A percentile compares a stretch with the other conserved stretches of the same genome.
Conservation (phyloP, 2,888 invertebrate species). For the Habroteleia sp. region DNA sequence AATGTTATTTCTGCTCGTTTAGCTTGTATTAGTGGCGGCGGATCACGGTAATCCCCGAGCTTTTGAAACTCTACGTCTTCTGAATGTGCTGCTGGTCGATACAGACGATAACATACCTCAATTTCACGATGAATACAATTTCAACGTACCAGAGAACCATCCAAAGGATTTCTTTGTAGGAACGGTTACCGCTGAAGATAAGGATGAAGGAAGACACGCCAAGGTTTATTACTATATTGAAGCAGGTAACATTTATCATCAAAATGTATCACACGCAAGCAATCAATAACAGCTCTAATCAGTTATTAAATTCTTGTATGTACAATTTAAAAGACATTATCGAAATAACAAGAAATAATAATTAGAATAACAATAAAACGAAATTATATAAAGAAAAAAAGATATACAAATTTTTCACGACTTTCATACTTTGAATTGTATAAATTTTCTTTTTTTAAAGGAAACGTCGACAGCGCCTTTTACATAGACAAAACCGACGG, state of each 20-base stretch:
- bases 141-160: slow-evolving; percentile 87
- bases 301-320: too few species aligned
- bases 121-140: slow-evolving; percentile 87
- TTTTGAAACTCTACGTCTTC: slow-evolving; percentile 88
- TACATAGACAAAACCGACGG: slow-evolving; percentile 91
- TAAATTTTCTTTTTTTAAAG: slow-evolving; percentile 82
- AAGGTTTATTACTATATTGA: slow-evolving; percentile 92
- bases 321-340: too few species aligned
- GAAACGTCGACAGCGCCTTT: slow-evolving; percentile 90
- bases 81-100: slow-evolving; percentile 89
- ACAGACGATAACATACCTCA: slow-evolving; percentile 91
- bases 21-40: slow-evolving; percentile 90
- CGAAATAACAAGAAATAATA: too few species aligned
- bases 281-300: too few species aligned
- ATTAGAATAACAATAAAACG: too few species aligned
- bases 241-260: slow-evolving; percentile 72
- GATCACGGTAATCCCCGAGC: slow-evolving; percentile 92
- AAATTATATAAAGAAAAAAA: too few species aligned
- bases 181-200: slow-evolving; percentile 87
- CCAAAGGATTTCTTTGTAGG: slow-evolving; percentile 82
- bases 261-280: too few species aligned
- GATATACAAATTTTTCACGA: too few species aligned
- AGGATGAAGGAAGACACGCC: slow-evolving; percentile 90
- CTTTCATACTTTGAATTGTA: too few species aligned
- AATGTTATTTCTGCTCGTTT: slow-evolving; percentile 63